These are phyloP conservation scores for Rhopalosiphum maidis DNA, from an alignment of 1,140 invertebrate genomes.

Conservation along the genomic window DNA sequence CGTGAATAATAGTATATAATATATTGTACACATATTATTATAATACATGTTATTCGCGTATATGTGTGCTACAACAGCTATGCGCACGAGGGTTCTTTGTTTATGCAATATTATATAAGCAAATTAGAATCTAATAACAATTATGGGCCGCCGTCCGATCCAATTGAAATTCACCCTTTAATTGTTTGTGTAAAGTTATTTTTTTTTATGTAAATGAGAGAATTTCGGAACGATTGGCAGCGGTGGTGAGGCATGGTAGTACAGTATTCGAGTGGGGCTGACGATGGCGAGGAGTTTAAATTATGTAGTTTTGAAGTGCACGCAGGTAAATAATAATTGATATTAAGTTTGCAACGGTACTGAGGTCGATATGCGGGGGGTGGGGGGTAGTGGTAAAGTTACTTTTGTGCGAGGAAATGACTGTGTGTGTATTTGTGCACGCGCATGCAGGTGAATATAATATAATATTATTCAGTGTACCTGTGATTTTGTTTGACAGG, in stretches of 20 bases:
- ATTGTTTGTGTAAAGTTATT: constrained; percentile 24
- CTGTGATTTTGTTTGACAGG: not conserved
- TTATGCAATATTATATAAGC: constrained; percentile 17
- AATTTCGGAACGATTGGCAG: not conserved
- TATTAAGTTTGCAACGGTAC: not conserved
- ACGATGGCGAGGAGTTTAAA: not conserved
- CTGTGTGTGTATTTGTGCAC: not conserved
- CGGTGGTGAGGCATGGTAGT: not conserved
- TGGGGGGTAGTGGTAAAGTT: not conserved
- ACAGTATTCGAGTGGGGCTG: not conserved
- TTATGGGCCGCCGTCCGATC: not conserved
- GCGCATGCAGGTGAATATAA: not conserved
- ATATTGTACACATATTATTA: not conserved
- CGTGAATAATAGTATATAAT: not conserved
- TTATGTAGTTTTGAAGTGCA: constrained; percentile 41
- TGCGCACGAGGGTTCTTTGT: not conserved
- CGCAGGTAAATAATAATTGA: constrained; percentile 38
- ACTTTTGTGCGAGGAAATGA: not conserved
- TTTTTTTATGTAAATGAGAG: constrained; percentile 21
- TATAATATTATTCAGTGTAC: not conserved
- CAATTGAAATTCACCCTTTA: constrained; percentile 33
- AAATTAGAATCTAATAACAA: constrained; percentile 33
- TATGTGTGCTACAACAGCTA: not conserved
- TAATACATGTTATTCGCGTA: not conserved
- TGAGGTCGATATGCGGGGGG: not conserved